A percentile compares a stretch with the other conserved stretches of the same genome.
phyloP scores from a whole-genome alignment of 1,140 invertebrate genomes.

The Pantala flavescens region DNA sequence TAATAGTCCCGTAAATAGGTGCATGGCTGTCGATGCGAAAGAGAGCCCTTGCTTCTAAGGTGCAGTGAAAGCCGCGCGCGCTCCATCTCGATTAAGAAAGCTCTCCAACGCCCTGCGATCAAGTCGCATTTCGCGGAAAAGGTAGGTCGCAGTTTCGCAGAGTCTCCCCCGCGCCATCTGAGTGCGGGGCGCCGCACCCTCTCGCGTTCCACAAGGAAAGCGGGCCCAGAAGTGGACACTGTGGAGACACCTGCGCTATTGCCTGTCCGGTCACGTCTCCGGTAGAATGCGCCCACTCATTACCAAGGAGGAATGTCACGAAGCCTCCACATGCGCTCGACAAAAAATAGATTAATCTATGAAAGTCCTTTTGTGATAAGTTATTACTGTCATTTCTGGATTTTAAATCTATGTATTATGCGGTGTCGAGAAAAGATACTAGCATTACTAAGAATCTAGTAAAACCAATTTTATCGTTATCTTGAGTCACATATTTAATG shows the following conservation, averaged over 20 bases:
- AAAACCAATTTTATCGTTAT: too few species aligned
- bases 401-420: too few species aligned
- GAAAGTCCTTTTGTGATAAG: too few species aligned
- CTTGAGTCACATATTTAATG: too few species aligned
- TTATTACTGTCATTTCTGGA: too few species aligned
- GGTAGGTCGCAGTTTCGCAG: conserved; percentile 13
- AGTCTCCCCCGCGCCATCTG: background rate
- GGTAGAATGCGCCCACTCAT: background rate
- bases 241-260: background rate
- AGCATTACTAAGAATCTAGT: too few species aligned
- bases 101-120: background rate
- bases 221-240: background rate
- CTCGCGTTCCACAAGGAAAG: background rate
- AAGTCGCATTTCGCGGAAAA: background rate
- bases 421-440: too few species aligned
- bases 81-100: background rate
- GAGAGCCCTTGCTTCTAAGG: too few species aligned
- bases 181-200: conserved; percentile 4
- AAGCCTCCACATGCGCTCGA: background rate
- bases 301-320: background rate
- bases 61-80: background rate
- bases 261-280: background rate
- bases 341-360: too few species aligned
- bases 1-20: too few species aligned
- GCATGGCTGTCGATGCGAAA: too few species aligned